Evolutionary conservation across 2,888 invertebrate genomes (phyloP).

Genomic region (Xylota segnis): DNA sequence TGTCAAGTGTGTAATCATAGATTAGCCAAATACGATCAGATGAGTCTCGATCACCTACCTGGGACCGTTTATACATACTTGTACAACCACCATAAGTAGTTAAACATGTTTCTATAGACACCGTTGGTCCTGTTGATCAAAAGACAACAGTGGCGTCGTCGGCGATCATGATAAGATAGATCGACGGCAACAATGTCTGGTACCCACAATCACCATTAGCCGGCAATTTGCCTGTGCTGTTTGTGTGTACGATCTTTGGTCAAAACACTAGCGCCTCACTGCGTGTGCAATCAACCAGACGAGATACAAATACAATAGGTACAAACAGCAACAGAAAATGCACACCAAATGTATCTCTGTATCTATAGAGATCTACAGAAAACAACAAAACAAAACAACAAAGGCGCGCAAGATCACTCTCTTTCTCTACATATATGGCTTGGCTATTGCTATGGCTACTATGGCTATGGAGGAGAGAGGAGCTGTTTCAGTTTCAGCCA

Average conservation of each 20-base stretch:
- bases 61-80: not conserved
- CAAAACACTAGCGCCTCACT: slow-evolving; percentile 75
- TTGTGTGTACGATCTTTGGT: slow-evolving; percentile 61
- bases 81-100: slow-evolving; percentile 10
- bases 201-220: slow-evolving; percentile 67
- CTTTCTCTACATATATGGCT: slow-evolving; percentile 62
- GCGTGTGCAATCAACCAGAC: slow-evolving; percentile 52
- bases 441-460: no score
- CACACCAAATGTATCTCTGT: slow-evolving; percentile 61
- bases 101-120: slow-evolving; percentile 63
- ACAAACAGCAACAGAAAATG: slow-evolving; percentile 46
- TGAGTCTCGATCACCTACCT: slow-evolving; percentile 2
- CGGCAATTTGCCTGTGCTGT: slow-evolving; percentile 72
- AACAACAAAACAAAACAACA: slow-evolving; percentile 19
- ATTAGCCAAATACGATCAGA: not conserved
- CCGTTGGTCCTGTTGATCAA: slow-evolving; percentile 65
- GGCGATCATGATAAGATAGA: slow-evolving; percentile 52
- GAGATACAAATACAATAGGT: slow-evolving; percentile 30
- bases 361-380: slow-evolving; percentile 43
- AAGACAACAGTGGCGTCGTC: slow-evolving; percentile 40
- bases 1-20: not conserved
- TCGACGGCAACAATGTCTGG: slow-evolving; percentile 37
- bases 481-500: slow-evolving; percentile 32
- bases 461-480: slow-evolving; percentile 46
- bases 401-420: slow-evolving; percentile 68